Base-by-base conservation (phyloP, 2,797 vertebrate genomes). In the Yasuhikotakia modesta region DNA sequence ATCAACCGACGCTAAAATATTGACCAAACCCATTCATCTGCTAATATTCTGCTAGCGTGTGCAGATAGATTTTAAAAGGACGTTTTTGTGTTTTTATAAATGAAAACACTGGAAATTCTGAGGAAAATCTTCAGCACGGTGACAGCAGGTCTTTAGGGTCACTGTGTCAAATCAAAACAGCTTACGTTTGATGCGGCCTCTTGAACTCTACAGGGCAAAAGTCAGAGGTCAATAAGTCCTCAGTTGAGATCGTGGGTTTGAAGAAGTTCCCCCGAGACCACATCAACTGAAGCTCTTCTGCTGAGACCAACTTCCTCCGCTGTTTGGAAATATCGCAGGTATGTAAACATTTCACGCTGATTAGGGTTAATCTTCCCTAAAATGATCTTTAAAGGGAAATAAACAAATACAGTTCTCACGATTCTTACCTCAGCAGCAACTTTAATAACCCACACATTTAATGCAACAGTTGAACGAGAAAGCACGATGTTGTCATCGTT, bases 181-280 rank as follows among this genome's bases (percentile, higher is more conserved):
- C 66, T 79, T 72, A 70, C 11, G 79, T 85, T 72, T 83, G 57
- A 79, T 70, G 30, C 79, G 16, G 81, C 24, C 63, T 58, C 57
- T 32, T 71, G 81, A 82, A 57, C 75, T 16, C 68, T 84, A 63
- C 24, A 30, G 52, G 81, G 74, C 79, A 71, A 68, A 63, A 88
- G 86, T 90, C 86, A 90, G 87, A 91, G 89, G 90, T 90, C 89
- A 85, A 81, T 72, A 45, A 73, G 82, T 87, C 88, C 84, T 88
- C 85, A 61, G n/a, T 64, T 48, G 76, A 84, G 82, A 84, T 27
- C 32, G 17, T 70, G 4, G 58, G 87, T 90, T 90, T 90, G 83
- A 84, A 81, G 84, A 90, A 81, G 46, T 17, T 76, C 87, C 86
- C 81, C 74, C 69, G 88, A 88, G 85, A 90, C 24, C 60, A 79